These are phyloP conservation scores for Scaptomyza hsui DNA, from an alignment of 1,140 invertebrate genomes.

Conservation along the genomic window DNA sequence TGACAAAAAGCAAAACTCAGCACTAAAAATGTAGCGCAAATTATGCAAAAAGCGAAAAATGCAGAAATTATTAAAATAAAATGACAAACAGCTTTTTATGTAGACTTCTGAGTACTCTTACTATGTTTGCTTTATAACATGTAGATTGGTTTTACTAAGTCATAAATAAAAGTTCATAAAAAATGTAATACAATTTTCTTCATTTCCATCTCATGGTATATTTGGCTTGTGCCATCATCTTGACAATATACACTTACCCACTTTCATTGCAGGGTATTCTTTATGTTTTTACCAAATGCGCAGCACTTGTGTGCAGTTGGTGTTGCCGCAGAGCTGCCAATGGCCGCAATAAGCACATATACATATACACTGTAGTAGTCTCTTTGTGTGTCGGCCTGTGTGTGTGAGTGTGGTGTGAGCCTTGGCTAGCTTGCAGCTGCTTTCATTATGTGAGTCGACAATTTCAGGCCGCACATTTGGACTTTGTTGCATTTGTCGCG, in stretches of 20 bases:
- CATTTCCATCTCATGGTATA: not conserved
- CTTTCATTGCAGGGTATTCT: conserved; percentile 25
- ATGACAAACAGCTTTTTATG: not conserved
- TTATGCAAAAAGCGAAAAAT: conserved; percentile 58
- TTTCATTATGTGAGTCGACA: conserved; percentile 67
- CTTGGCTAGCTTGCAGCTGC: conserved; percentile 48
- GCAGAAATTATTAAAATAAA: conserved; percentile 45
- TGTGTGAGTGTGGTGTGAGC: conserved; percentile 11
- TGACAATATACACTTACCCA: not conserved
- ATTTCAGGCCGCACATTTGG: conserved; percentile 49
- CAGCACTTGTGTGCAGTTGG: conserved; percentile 72
- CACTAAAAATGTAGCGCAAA: conserved; percentile 67
- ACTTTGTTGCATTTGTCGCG: conserved; percentile 53
- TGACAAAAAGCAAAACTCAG: conserved; percentile 65
- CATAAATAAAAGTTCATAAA: too few species aligned
- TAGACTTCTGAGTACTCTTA: conserved; percentile 1
- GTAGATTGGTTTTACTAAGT: not conserved
- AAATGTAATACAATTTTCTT: not conserved
- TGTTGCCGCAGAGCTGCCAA: conserved; percentile 69
- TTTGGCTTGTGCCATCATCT: not conserved
- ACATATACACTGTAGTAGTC: conserved; percentile 5
- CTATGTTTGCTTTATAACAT: not conserved
- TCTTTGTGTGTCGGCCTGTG: conserved; percentile 15
- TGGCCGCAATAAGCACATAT: conserved; percentile 64
- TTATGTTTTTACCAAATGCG: conserved; percentile 52